These are phyloP conservation scores for Tadarida brasiliensis DNA, from an alignment of 2,797 vertebrate genomes.

Conservation along the genomic window DNA sequence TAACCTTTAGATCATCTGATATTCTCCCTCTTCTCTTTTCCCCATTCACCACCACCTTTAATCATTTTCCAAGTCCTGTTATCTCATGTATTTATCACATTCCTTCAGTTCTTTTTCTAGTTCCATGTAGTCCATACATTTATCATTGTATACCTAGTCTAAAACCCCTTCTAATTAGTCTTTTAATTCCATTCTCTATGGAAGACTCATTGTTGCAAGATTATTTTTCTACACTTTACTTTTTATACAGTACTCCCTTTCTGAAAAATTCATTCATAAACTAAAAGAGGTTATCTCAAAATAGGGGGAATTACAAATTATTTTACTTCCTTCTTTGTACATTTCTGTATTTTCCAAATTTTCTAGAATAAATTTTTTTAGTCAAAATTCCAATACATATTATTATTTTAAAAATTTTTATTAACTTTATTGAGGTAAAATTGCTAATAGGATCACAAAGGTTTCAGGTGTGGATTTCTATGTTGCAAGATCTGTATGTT, in stretches of 20 bases:
- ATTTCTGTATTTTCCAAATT: background rate
- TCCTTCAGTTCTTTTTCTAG: background rate
- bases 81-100: background rate
- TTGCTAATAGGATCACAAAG: background rate
- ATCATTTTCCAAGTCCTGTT: background rate
- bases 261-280: background rate
- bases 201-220: background rate
- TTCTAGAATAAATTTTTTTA: background rate
- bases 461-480: background rate
- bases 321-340: background rate
- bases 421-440: background rate
- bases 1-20: background rate
- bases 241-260: background rate
- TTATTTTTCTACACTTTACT: background rate
- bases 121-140: background rate
- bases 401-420: background rate
- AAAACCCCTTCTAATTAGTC: background rate
- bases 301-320: background rate
- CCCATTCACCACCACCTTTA: background rate
- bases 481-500: background rate
- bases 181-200: background rate
- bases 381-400: background rate
- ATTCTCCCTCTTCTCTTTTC: background rate
- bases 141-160: background rate
- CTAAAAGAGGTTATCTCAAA: background rate